Base-by-base conservation (phyloP, 2,888 invertebrate genomes). In the Pristionchus mayeri region DNA sequence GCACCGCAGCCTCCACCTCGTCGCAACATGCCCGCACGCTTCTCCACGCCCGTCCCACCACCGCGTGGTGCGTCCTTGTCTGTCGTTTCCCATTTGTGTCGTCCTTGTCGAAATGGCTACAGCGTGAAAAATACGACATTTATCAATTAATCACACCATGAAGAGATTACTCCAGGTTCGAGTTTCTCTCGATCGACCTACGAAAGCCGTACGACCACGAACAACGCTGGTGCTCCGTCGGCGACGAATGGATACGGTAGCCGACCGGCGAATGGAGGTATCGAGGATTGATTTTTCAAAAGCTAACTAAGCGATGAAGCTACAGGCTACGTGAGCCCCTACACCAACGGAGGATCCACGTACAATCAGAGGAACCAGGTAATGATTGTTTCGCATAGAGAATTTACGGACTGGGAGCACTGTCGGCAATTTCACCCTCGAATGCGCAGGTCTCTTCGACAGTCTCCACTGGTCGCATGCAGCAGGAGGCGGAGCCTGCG, bases 1-100 rank as follows among this genome's bases (percentile, higher is more conserved):
- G 44, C 54, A 57, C 80, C 80, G n/a, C 80, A 80, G 40, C 80
- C 80, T 7, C 80, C 80, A 37, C 80, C 80, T n/a, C 80, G 80
- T 57, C 54, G 80, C 37, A 27, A 80, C 57, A 6, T 80, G 37
- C 80, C 57, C 37, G 54, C 57, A 54, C 37, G 54, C 54, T 27
- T 40, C 54, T 27, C 63, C 48, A 44, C 63, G 21, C 81, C 81
- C 52, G 63, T 82, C 37, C 81, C 81, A 11, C 81, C 81, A 48
- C 81, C 81, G 13, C 60, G 81, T 60, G 81, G 81, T 82, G 44
- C 63, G 81, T 63, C 57, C 80, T 16, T 63, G 37, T 24, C 71
- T 67, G 67, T 67, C 37, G 71, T 44, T 71, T 78, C 24, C 50
- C 27, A 50, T 9, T 78, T 34, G 18, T 18, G 50, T 78, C 30